Evolutionary conservation across 2,888 invertebrate genomes (phyloP).

Genomic region (Hipparchia semele): DNA sequence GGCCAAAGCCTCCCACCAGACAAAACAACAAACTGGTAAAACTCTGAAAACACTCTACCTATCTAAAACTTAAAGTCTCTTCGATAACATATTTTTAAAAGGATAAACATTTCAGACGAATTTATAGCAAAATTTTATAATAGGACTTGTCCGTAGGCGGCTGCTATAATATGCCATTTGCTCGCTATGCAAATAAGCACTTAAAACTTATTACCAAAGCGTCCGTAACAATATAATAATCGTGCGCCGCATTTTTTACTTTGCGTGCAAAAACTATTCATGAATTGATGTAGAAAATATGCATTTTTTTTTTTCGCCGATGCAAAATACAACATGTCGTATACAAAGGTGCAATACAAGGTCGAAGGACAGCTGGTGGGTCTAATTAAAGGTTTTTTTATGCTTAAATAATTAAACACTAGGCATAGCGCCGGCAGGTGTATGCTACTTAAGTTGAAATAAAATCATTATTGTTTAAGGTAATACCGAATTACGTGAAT

Average conservation of each 20-base stretch:
- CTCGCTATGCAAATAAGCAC: conserved; percentile 51
- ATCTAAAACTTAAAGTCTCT: neutral
- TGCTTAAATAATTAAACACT: conserved; percentile 79
- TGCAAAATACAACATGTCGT: conserved; percentile 71
- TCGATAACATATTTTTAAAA: neutral
- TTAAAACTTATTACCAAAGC: conserved; percentile 52
- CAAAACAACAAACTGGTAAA: no score
- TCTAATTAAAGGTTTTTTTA: conserved; percentile 79
- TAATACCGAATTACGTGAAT: conserved; percentile 71
- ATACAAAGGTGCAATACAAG: conserved; percentile 78
- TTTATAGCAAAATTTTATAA: conserved; percentile 19
- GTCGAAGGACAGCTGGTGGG: conserved; percentile 69
- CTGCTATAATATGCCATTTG: conserved; percentile 28
- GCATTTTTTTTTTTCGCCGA: conserved; percentile 62
- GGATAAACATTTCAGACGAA: conserved; percentile 6
- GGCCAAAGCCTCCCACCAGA: no score
- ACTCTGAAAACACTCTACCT: no score
- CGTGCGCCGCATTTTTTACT: conserved; percentile 50
- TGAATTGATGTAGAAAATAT: conserved; percentile 62
- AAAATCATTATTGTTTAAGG: conserved; percentile 78
- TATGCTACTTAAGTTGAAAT: conserved; percentile 68
- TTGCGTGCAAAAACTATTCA: conserved; percentile 43
- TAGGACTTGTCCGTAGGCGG: conserved; percentile 26
- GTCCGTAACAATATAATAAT: conserved; percentile 50
- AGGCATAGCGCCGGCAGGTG: conserved; percentile 64